These are phyloP conservation scores for Pseudocheirus occidentalis DNA, from an alignment of 2,797 vertebrate species.

Conservation along the genomic window DNA sequence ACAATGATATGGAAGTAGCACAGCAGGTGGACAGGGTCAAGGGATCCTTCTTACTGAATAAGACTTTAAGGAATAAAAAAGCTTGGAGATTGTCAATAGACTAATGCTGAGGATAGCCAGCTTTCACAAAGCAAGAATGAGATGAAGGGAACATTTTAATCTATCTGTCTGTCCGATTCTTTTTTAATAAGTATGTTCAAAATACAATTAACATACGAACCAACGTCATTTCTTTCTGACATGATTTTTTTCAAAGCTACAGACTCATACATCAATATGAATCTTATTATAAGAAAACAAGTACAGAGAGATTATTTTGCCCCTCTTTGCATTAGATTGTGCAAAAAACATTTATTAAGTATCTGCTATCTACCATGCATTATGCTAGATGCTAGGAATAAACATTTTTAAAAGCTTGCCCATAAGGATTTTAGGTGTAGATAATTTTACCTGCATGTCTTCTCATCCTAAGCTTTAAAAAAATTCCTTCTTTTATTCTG, in stretches of 20 bases:
- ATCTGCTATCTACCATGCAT: not conserved
- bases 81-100: not conserved
- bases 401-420: not conserved
- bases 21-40: not conserved
- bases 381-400: not conserved
- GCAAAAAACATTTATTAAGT: not conserved
- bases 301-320: not conserved
- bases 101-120: not conserved
- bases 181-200: not conserved
- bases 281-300: slow-evolving; percentile 8
- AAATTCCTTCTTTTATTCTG: not conserved
- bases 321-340: not conserved
- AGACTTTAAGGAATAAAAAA: not conserved
- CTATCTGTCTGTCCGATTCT: not conserved
- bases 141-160: not conserved
- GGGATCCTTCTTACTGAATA: not conserved
- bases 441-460: not conserved
- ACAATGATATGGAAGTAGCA: not conserved
- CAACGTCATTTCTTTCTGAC: not conserved
- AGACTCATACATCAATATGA: not conserved
- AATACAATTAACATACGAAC: not conserved
- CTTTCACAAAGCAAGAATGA: not conserved
- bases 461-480: not conserved
- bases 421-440: not conserved
- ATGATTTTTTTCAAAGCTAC: slow-evolving; percentile 8